Base-by-base conservation (phyloP, 2,113 vertebrate genomes). In the Xenopus laevis region DNA sequence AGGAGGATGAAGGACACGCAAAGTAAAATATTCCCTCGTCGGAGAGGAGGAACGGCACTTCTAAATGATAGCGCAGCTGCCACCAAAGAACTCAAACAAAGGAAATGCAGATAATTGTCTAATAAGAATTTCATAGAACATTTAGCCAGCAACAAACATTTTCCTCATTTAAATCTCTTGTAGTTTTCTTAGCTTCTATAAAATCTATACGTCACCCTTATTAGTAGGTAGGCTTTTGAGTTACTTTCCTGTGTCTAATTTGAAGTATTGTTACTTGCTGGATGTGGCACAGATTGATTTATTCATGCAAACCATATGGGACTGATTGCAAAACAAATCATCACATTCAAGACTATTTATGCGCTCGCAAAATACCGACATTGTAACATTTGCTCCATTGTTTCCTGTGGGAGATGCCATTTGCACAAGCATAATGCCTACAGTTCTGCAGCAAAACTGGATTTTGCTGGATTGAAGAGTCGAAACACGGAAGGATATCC, bases 311-410 rank as follows among this genome's bases (percentile, higher is more conserved):
- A 70, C 74, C 74, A 77, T 77, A 77, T 77, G 74, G 74, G 74
- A 77, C 74, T 77, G 74, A 77, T 77, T 77, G 74, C 74, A 77
- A 77, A 77, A 77, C 74, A 77, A 77, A 77, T 75, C 65, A 75
- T 75, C 74, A 70, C 74, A 77, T 77, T 77, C 67, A 77, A 70
- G 64, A 77, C 74, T 69, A 77, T 77, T 77, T 77, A 77, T 77
- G 74, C 59, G 70, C 65, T 77, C 60, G 70, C 74, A 77, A 77
- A 77, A 45, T 23, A 40, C 74, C 59, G 70, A 77, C 73, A 77
- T 70, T 70, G 74, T 69, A 60, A 66, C 74, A 77, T 77, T 76
- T 77, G 74, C 74, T 70, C 66, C 55, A 77, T 77, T 76, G 73
- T 77, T 77, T 77, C 15, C 58, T 53, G 59, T 69, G 67, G 71